Base-by-base conservation (phyloP, 2,113 vertebrate genomes). In the Prinia subflava region DNA sequence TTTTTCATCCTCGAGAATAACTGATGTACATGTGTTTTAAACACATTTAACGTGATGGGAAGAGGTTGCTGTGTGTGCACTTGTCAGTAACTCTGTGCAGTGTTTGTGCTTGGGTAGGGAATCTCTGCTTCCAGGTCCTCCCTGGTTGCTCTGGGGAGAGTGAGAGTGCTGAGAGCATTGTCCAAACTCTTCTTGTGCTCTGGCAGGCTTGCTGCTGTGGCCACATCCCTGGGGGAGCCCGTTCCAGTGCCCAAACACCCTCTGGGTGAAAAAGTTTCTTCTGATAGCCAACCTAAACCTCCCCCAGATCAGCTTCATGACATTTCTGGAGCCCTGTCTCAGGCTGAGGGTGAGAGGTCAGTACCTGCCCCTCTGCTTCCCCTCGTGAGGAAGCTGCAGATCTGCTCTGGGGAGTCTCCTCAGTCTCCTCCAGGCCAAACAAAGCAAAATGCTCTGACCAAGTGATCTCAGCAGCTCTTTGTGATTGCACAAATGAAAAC, bases 281-380 rank as follows among this genome's bases (percentile, higher is more conserved):
- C 55, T 60, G 46, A 14, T 19, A 19, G 1, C 11, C 53, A 60
- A 10, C 33, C 46, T 46, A 12, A 27, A 37, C 27, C 22, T 60
- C 33, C 37, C 21, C 15, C 21, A 46, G 6, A 37, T 19, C 23
- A n/a, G 9, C 28, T 39, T 27, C 2, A 0, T 7, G 63, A 1
- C 18, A 10, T 28, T 39, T 28, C 33, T 50, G 41, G 69, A 27
- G 27, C 37, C 27, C 17, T 44, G 59, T 19, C 12, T 3, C 59
- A 35, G 33, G 25, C 24, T 5, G 4, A 52, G 53, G 5, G 33
- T 10, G 63, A 14, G 52, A 42, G 20, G 18, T 21, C 27, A 15
- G 37, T 22, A 35, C 31, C 41, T 86, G 71, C 21, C 37, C 62
- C 46, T 86, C 7, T 59, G 37, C 37, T 59, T 46, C 17, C 33